A percentile compares a stretch with the other conserved stretches of the same genome.
Evolutionary conservation across 2,888 invertebrate genomes (phyloP).

Genomic region (Autographa gamma): DNA sequence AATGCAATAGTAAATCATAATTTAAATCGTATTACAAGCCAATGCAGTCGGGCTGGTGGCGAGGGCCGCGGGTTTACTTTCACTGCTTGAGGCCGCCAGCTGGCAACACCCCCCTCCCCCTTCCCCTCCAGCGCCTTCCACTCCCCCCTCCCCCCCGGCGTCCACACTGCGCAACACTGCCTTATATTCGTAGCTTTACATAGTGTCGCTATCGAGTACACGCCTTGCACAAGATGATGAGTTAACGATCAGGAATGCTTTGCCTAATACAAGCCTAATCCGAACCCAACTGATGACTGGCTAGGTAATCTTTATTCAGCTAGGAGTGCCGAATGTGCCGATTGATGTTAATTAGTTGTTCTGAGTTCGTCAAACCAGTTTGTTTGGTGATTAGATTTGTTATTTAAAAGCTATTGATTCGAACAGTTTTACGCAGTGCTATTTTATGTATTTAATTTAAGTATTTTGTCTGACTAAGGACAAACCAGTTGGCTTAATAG

Average conservation of each 20-base stretch:
- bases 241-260: slow-evolving; percentile 54
- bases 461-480: not conserved
- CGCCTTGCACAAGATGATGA: slow-evolving; percentile 57
- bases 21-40: slow-evolving; percentile 63
- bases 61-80: slow-evolving; percentile 83
- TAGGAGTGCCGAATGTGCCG: slow-evolving; percentile 36
- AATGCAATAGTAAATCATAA: slow-evolving; percentile 65
- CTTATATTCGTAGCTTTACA: slow-evolving; percentile 75
- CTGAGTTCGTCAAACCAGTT: slow-evolving; percentile 41
- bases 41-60: slow-evolving; percentile 61
- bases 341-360: slow-evolving; percentile 38
- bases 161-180: slow-evolving; percentile 78
- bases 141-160: slow-evolving; percentile 53
- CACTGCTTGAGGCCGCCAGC: slow-evolving; percentile 87
- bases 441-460: not conserved
- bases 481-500: not conserved
- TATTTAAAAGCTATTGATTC: slow-evolving; percentile 26
- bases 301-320: slow-evolving; percentile 34
- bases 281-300: slow-evolving; percentile 33
- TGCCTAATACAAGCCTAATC: slow-evolving; percentile 51
- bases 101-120: slow-evolving; percentile 68
- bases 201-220: slow-evolving; percentile 58
- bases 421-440: slow-evolving; percentile 3
- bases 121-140: slow-evolving; percentile 41
- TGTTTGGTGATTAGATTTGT: slow-evolving; percentile 22